Percentiles rank a stretch among this genome's conserved stretches.
Evolutionary conservation across 2,113 vertebrate species (phyloP).

Genomic region (Hystrix brachyura): DNA sequence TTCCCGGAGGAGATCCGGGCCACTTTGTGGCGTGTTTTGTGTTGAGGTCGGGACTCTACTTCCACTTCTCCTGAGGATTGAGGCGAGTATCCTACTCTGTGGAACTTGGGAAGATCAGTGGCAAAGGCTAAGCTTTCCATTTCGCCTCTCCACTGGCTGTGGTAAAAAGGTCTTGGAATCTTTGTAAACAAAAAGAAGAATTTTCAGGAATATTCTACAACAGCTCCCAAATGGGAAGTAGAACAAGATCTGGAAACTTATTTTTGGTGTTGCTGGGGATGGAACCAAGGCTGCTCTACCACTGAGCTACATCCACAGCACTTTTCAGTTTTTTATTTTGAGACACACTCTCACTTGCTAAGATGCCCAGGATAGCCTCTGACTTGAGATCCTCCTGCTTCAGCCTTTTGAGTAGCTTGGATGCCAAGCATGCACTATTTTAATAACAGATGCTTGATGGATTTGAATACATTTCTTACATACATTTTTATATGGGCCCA

Average conservation of each 20-base stretch:
- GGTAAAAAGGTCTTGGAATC: background rate
- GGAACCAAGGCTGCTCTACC: background rate
- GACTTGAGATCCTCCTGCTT: background rate
- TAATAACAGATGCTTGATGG: background rate
- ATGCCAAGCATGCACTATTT: background rate
- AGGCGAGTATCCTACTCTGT: background rate
- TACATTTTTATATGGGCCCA: background rate
- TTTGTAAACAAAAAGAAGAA: background rate
- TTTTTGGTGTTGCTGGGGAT: background rate
- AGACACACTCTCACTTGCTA: background rate
- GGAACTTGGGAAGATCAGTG: background rate
- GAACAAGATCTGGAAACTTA: background rate
- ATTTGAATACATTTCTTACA: background rate
- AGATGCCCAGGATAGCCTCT: background rate
- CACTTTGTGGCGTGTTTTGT: background rate
- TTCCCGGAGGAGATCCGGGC: background rate
- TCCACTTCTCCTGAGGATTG: background rate
- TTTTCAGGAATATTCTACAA: conserved; percentile 19
- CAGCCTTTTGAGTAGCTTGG: background rate
- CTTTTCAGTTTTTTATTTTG: background rate
- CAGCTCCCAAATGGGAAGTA: background rate
- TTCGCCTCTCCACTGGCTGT: background rate
- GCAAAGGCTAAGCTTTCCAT: background rate
- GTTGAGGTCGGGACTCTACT: background rate
- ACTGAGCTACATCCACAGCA: background rate